Evolutionary conservation across 2,888 invertebrate species (phyloP), one percentile per base, ranked within the genome.

Genomic region (Balanococcus diminutus): DNA sequence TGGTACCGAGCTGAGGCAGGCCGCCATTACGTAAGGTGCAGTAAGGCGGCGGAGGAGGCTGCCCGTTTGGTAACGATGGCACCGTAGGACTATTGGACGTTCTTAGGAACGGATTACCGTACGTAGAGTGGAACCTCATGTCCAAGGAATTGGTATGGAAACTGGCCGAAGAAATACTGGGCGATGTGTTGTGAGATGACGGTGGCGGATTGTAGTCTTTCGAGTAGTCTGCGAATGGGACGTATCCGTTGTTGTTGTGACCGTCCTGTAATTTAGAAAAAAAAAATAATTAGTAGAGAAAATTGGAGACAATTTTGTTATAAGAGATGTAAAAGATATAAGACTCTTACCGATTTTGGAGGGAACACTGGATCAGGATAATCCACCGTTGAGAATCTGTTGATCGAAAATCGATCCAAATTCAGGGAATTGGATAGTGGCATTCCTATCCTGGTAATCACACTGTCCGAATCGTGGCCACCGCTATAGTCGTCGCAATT

Each of bases 191-290:
- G 84, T 88, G 87, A 19, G 79, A 85, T 81, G 91, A 91, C 84
- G 94, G 93, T 3, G 96, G 96, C 1, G 96, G 96, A 89, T 95
- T 96, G 90, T 96, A 97, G 90, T 97, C 96, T 42, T 96, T 93
- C 8, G 94, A 93, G 89, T 96, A 97, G 90, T 97, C 96, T 81
- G 95, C 96, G 90, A 96, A 97, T 0, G 96, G 96, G 87, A 95
- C 94, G 90, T 96, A 96, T 32, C 95, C 95, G 89, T 95, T 95
- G 90, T 94, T 94, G 90, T 94, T 95, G 89, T 95, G 94, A 86
- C 95, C 95, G 87, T 95, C 94, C 95, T 95, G 90, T 79, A 22
- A 82, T n/a, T n/a, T n/a, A n/a, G n/a, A 42, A 36, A 81, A 39
- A n/a, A 36, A 9, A 36, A 25, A 31, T 9, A 11, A 81, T 56